A percentile compares a stretch with the other conserved stretches of the same genome.
These are phyloP conservation scores for Mesorhabditis spiculigera DNA, from an alignment of 2,888 invertebrate species.

Conservation along the genomic window DNA sequence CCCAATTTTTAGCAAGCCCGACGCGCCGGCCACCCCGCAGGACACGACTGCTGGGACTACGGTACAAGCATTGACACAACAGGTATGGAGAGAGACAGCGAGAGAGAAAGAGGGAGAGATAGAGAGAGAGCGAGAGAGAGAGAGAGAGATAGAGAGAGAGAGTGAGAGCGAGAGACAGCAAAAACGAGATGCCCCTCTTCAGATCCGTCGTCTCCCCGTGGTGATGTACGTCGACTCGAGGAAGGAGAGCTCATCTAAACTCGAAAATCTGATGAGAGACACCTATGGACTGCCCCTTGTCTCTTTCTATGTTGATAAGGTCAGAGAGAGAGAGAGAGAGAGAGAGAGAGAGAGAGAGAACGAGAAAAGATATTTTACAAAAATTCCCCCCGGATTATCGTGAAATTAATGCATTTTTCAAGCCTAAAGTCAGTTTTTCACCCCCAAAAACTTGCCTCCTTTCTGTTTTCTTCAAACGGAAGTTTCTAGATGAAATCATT, in stretches of 20 bases:
- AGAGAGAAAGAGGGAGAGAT: neutral
- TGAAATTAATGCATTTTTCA: neutral
- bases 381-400: neutral
- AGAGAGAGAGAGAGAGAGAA: no score
- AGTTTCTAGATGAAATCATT: neutral
- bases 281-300: constrained; percentile 55
- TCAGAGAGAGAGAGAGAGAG: constrained; percentile 7
- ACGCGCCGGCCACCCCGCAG: constrained; percentile 11
- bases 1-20: constrained; percentile 1
- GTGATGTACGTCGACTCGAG: constrained; percentile 53
- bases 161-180: no score
- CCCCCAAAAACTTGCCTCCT: neutral
- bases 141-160: neutral
- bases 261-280: constrained; percentile 43
- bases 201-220: constrained; percentile 56
- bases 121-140: no score
- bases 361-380: no score
- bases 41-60: constrained; percentile 29
- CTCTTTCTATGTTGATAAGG: constrained; percentile 56
- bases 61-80: constrained; percentile 51
- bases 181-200: constrained; percentile 5
- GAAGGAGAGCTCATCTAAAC: constrained; percentile 27
- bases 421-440: neutral
- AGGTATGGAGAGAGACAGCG: constrained; percentile 21
- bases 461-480: neutral